phyloP scores from a whole-genome alignment of 1,140 invertebrate species.

The Aphidius ervi region DNA sequence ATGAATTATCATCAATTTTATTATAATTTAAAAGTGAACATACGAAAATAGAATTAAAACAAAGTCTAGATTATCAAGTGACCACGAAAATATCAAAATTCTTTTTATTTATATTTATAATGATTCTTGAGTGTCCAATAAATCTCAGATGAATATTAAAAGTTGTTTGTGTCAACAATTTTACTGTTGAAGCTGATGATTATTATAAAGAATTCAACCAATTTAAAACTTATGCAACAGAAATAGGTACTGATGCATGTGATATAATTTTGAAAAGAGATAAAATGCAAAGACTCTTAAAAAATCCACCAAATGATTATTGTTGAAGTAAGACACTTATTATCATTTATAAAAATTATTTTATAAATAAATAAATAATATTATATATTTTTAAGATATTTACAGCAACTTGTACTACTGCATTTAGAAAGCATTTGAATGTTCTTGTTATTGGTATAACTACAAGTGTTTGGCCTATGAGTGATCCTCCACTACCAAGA shows the following conservation, averaged over 20 bases:
- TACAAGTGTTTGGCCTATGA: conserved; percentile 54
- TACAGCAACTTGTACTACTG: conserved; percentile 47
- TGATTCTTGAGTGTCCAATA: background rate
- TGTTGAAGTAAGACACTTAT: conserved; percentile 25
- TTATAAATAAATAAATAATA: background rate
- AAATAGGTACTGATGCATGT: conserved; percentile 5
- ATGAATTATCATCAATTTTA: too few relatives aligned
- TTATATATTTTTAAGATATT: conserved; percentile 28
- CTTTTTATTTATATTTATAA: too few relatives aligned
- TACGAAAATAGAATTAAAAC: too few relatives aligned
- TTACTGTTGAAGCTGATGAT: background rate
- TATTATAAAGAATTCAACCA: fast-evolving
- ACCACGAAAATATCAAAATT: too few relatives aligned
- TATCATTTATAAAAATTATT: too few relatives aligned
- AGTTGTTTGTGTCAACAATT: conserved; percentile 40
- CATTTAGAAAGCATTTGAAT: conserved; percentile 55
- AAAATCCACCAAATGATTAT: conserved; percentile 35
- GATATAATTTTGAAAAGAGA: conserved; percentile 23
- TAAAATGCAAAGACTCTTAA: conserved; percentile 29
- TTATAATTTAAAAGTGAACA: too few relatives aligned
- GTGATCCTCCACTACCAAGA: conserved; percentile 30
- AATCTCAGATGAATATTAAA: conserved; percentile 22
- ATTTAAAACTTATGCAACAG: background rate
- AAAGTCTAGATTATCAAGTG: too few relatives aligned
- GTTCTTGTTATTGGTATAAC: conserved; percentile 58